A percentile compares a stretch with the other conserved stretches of the same genome.
These are phyloP conservation scores for Grapholita molesta DNA, from an alignment of 1,140 invertebrate genomes.

Conservation along the genomic window DNA sequence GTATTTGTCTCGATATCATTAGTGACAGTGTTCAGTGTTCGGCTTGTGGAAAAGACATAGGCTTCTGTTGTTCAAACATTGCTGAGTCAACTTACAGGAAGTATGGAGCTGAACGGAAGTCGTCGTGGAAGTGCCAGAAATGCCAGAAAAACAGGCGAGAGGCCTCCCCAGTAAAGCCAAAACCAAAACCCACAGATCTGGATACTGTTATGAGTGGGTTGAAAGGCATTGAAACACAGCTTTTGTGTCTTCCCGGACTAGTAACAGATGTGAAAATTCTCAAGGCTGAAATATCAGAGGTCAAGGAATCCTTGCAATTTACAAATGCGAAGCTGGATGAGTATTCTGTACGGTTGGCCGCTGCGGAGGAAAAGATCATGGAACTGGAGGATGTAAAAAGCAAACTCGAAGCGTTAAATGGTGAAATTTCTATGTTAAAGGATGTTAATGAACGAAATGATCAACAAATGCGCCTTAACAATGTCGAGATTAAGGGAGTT, in stretches of 20 bases:
- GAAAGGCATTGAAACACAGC: neutral
- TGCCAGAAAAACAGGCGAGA: conserved; percentile 19
- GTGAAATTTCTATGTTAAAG: neutral
- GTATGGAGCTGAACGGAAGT: conserved; percentile 21
- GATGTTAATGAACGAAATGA: neutral
- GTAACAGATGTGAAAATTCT: neutral
- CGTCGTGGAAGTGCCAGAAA: conserved; percentile 18
- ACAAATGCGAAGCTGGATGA: neutral
- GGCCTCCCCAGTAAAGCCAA: neutral
- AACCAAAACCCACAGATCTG: neutral
- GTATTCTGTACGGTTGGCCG: neutral
- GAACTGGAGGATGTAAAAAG: neutral
- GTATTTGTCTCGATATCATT: neutral
- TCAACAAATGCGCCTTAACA: conserved; percentile 15
- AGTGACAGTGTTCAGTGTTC: conserved; percentile 19
- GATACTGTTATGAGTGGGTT: neutral
- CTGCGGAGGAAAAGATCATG: neutral
- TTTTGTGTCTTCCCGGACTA: neutral
- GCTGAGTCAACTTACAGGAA: conserved; percentile 21
- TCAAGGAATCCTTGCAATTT: neutral
- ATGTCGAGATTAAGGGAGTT: conserved; percentile 29
- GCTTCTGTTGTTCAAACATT: conserved; percentile 18
- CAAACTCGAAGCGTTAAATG: neutral
- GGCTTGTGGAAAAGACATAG: neutral
- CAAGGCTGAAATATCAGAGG: neutral